These are phyloP conservation scores for Hydriomena furcata DNA, from an alignment of 2,888 invertebrate species.

Conservation along the genomic window DNA sequence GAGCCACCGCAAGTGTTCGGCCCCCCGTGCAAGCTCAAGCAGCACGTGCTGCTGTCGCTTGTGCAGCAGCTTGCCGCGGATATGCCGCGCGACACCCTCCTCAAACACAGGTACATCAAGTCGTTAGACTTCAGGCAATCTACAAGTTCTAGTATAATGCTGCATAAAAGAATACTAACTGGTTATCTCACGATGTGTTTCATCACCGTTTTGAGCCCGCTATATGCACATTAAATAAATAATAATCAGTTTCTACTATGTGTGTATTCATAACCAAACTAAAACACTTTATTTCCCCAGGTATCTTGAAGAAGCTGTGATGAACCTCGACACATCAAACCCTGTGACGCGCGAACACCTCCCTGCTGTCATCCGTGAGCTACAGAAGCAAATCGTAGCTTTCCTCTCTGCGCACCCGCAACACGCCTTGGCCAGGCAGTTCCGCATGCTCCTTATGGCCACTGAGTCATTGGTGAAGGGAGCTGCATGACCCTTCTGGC, in stretches of 20 bases:
- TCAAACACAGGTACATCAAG: constrained; percentile 62
- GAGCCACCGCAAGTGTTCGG: constrained; percentile 91
- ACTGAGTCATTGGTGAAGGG: constrained; percentile 81
- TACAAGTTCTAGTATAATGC: too few species aligned
- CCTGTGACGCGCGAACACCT: constrained; percentile 93
- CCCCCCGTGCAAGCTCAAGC: constrained; percentile 88
- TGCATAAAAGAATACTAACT: too few species aligned
- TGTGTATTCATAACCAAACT: too few species aligned
- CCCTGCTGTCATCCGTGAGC: constrained; percentile 89
- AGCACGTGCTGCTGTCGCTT: constrained; percentile 95
- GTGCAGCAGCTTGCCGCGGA: constrained; percentile 97
- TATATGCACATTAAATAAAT: too few species aligned
- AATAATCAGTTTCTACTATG: too few species aligned
- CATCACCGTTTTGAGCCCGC: too few species aligned
- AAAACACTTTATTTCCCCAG: constrained; percentile 75
- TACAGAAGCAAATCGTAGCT: constrained; percentile 88
- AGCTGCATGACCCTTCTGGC: constrained; percentile 51
- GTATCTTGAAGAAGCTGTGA: constrained; percentile 93
- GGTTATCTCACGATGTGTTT: too few species aligned
- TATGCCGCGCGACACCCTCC: constrained; percentile 88
- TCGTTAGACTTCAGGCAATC: too few species aligned
- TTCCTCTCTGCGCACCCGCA: constrained; percentile 87
- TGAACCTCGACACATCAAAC: constrained; percentile 90
- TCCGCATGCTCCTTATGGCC: constrained; percentile 90
- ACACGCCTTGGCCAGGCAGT: constrained; percentile 85